Evolutionary conservation across 2,113 vertebrate genomes (phyloP), one percentile per base, ranked within the genome.

Genomic region (Rallus limicola): DNA sequence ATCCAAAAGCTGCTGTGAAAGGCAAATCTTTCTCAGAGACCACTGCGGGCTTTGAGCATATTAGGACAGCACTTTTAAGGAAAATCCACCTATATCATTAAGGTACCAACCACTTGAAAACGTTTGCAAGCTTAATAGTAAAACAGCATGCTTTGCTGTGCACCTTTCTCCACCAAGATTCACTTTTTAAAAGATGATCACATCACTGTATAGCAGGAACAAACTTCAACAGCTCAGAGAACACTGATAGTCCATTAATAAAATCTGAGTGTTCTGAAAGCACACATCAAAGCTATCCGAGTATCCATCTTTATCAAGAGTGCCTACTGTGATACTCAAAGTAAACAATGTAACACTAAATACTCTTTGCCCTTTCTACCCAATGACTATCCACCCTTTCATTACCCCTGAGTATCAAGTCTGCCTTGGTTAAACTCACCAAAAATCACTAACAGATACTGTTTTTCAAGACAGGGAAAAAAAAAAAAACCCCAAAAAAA

Each of bases 151-250:
- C 16, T 26, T 46, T 77, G 38, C 33, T 78, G 58, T 28, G 13
- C 7, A 31, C 8, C 13, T 62, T 70, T 55, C 67, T 59, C 56
- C 74, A 67, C 1, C 20, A 79, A 38, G 44, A 63, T 28, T 69
- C 38, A 42, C 33, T 52, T 56, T 55, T 60, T 19, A 42, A 6
- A 86, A 69, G 13, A 53, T 62, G 60, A 80, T 50, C 13, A 11
- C 7, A 60, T 67, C 11, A 58, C 7, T 0, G 0, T 23, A 0
- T 11, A 79, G 11, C 16, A 65, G 13, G 10, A 77, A 46, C 5
- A 88, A 92, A 84, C 10, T 44, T 56, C 26, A 78, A 48, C 16
- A 58, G 24, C 8, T 82, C 55, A 82, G 16, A 8, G 20, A 80
- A 87, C 3, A 33, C 3, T 71, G 5, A 26, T 0, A 79, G 23